These are phyloP conservation scores for Typhlichthys subterraneus DNA, from an alignment of 2,797 vertebrate species.

Conservation along the genomic window DNA sequence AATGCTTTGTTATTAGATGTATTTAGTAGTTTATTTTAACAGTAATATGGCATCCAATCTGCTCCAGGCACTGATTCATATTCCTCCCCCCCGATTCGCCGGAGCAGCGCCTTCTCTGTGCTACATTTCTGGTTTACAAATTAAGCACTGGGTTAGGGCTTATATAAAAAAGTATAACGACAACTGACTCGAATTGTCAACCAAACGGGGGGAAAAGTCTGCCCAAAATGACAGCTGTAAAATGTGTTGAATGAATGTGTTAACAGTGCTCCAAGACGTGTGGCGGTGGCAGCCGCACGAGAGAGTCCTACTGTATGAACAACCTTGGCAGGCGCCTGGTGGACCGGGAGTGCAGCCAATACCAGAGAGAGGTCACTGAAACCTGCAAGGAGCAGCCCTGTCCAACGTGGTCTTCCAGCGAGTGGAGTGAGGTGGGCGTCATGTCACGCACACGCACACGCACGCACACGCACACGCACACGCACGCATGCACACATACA, in stretches of 20 bases:
- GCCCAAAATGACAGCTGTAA: no score
- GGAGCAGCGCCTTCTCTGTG: no score
- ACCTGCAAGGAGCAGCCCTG: constrained; percentile 86
- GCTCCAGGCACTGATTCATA: no score
- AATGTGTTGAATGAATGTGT: background rate
- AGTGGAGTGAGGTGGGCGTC: constrained; percentile 91
- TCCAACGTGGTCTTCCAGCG: constrained; percentile 86
- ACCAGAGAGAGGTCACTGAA: constrained; percentile 77
- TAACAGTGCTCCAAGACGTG: constrained; percentile 91
- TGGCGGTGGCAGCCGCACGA: constrained; percentile 82
- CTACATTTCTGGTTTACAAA: no score
- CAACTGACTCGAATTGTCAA: no score
- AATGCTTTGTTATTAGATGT: no score
- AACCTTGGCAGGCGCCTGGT: constrained; percentile 85
- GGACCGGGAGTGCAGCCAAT: constrained; percentile 84
- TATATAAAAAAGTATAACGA: no score
- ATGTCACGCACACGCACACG: background rate
- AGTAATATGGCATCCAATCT: no score
- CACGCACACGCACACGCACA: background rate
- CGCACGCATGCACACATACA: background rate
- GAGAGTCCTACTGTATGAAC: constrained; percentile 90
- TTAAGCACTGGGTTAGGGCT: no score
- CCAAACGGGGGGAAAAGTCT: no score
- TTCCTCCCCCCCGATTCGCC: no score
- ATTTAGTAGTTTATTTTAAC: no score